Conservation (phyloP, 2,113 vertebrate species). For the Fregetta grallaria region DNA sequence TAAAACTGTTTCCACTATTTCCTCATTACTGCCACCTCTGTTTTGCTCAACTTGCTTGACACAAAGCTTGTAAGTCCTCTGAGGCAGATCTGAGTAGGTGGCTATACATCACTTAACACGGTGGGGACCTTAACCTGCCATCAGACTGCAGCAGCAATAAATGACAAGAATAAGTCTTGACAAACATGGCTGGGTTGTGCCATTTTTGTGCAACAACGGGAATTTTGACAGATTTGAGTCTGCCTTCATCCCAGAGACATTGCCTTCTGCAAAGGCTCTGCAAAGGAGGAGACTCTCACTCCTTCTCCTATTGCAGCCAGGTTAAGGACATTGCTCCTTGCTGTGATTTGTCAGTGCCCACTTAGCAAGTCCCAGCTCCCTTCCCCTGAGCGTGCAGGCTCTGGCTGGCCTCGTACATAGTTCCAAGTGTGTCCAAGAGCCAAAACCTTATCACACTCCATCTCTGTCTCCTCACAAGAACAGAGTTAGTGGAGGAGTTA, state of each 20-base stretch:
- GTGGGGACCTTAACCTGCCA: background rate
- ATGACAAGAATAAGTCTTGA: background rate
- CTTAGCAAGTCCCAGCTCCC: background rate
- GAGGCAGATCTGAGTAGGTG: background rate
- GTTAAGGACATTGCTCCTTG: conserved; percentile 16
- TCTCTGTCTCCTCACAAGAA: background rate
- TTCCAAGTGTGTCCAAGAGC: background rate
- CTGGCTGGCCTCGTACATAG: background rate
- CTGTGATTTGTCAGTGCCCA: background rate
- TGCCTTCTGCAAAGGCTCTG: background rate
- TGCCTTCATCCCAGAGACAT: background rate
- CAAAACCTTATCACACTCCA: background rate
- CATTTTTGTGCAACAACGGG: background rate
- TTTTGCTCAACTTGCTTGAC: background rate
- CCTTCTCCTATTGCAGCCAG: background rate
- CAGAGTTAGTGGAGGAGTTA: background rate
- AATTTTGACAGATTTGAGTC: background rate
- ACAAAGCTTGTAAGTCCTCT: background rate
- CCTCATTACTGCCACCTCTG: background rate
- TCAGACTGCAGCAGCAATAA: background rate
- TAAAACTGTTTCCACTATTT: background rate
- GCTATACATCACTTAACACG: accelerated
- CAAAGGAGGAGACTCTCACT: background rate
- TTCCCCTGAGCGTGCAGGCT: background rate
- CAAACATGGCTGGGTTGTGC: background rate